A percentile compares a stretch with the other conserved stretches of the same genome.
phyloP scores from a whole-genome alignment of 2,888 invertebrate genomes.

The Pyrochroa serraticornis region DNA sequence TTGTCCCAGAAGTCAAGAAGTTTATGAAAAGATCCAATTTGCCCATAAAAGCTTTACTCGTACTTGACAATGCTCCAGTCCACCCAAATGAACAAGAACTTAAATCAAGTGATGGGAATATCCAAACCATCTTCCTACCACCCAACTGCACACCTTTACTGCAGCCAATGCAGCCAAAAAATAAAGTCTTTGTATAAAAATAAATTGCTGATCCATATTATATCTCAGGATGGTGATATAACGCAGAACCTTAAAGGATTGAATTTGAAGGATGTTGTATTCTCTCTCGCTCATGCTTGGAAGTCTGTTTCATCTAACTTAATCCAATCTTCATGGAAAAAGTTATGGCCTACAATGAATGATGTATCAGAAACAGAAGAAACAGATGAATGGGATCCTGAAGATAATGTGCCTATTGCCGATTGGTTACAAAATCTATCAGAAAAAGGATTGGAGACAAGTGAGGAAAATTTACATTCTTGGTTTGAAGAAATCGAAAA shows the following conservation, averaged over 20 bases:
- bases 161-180: constrained; percentile 44
- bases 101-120: constrained; percentile 43
- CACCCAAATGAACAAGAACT: constrained; percentile 45
- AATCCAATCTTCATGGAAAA: constrained; percentile 41
- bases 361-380: constrained; percentile 31
- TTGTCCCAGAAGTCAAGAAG: constrained; percentile 39
- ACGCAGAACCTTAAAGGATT: constrained; percentile 30
- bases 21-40: constrained; percentile 40
- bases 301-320: constrained; percentile 30
- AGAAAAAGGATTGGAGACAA: too few species aligned
- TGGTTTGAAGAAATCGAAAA: constrained; percentile 37
- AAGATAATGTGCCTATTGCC: constrained; percentile 26
- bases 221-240: constrained; percentile 37
- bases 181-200: constrained; percentile 35
- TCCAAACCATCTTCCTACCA: too few species aligned
- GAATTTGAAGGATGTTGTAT: constrained; percentile 40
- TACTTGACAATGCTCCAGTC: constrained; percentile 32
- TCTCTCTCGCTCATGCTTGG: constrained; percentile 42
- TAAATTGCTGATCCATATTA: constrained; percentile 32
- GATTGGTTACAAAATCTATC: too few species aligned
- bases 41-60: constrained; percentile 38
- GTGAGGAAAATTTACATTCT: constrained; percentile 34
- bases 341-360: constrained; percentile 42
- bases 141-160: constrained; percentile 27
- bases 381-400: constrained; percentile 19